These are phyloP conservation scores for Ahaetulla prasina DNA, from an alignment of 2,113 vertebrate genomes.

Conservation along the genomic window DNA sequence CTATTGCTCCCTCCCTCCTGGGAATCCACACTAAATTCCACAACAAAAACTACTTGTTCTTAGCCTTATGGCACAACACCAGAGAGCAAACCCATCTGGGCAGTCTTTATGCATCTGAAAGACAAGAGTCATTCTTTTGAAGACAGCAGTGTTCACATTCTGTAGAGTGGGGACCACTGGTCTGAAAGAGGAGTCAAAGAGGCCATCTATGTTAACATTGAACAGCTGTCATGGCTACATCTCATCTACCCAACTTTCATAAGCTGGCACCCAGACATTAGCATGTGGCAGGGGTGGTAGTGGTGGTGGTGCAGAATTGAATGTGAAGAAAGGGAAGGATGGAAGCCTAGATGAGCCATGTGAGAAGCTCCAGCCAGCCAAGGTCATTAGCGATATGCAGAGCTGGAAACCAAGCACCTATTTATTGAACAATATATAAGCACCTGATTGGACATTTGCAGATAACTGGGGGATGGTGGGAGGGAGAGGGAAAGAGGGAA, in stretches of 20 bases:
- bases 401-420: not conserved
- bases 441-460: not conserved
- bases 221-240: not conserved
- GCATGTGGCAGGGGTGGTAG: too few species aligned
- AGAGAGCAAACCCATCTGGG: not conserved
- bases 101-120: not conserved
- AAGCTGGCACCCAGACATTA: not conserved
- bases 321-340: not conserved
- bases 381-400: not conserved
- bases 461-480: not conserved
- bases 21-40: not conserved
- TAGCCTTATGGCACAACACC: not conserved
- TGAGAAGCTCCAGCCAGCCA: not conserved
- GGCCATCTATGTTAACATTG: not conserved
- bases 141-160: not conserved
- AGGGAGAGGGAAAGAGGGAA: too few species aligned
- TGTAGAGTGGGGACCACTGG: not conserved
- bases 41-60: not conserved
- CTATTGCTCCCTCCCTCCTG: not conserved
- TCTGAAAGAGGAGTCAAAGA: not conserved
- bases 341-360: not conserved
- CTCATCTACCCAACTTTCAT: not conserved
- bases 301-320: rapidly evolving
- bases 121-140: not conserved
- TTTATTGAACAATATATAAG: not conserved